Evolutionary conservation across 2,797 vertebrate genomes (phyloP), one percentile per base, ranked within the genome.

Genomic region (Distichodus sexfasciatus): DNA sequence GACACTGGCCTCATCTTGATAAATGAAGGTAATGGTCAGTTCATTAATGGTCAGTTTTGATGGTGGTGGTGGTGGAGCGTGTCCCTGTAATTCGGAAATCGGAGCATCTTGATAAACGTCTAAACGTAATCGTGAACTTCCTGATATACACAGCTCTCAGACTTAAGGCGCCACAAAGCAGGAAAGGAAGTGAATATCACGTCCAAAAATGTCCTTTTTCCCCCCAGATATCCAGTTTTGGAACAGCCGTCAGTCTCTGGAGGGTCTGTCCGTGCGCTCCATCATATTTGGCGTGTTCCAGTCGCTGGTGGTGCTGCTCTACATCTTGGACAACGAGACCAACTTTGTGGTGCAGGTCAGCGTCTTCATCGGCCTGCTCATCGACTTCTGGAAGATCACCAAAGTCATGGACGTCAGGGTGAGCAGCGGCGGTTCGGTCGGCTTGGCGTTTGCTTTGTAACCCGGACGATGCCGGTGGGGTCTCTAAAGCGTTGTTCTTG

Each of bases 381-480:
- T 98, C 2, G 96, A 99, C 82, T 90, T 99, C 84, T 99, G 96
- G 96, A 99, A 99, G 88, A 98, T 98, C 84, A 99, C 96, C 66
- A 99, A 99, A 84, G 96, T 99, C 88, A 98, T 99, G 95, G 96
- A 99, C 0, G 94, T 99, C 77, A 91, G 62, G 91, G 96, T 98
- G 81, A 91, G 93, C 72, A 35, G 33, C 59, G 19, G 46, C 11
- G 7, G 2, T 7, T 6, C 9, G 14, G 5, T 12, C 14, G 38
- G 11, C 11, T 24, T 14, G 8, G 14, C 12, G 12, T n/a, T 48
- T 8, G 8, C 21, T 55, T 65, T 38, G n/a, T 19, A 50, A 24
- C 9, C 10, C 1, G 23, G 9, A 12, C 4, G 8, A 11, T 6
- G 14, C n/a, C n/a, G n/a, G 6, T 41, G 60, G 4, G 17, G 17